phyloP scores from a whole-genome alignment of 2,888 invertebrate species.

The Microctonus hyperodae region DNA sequence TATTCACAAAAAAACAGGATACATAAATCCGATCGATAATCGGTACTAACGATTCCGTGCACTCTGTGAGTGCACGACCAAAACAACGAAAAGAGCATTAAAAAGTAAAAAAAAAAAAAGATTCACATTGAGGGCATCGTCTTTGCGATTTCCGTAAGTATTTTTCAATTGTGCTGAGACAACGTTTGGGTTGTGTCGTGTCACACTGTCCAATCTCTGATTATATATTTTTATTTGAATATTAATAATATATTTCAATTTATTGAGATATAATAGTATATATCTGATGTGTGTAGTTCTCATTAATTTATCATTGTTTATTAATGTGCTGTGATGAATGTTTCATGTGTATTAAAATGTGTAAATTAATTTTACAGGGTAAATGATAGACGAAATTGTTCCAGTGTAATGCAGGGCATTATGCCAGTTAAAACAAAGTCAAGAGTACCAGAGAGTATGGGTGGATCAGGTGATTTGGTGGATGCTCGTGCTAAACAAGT shows the following conservation, averaged over 20 bases:
- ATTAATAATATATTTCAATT: neutral
- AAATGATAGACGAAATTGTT: slow-evolving; percentile 44
- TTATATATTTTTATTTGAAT: neutral
- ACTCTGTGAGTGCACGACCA: slow-evolving; percentile 15
- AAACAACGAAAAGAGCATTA: neutral
- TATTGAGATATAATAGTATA: neutral
- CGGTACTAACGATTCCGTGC: slow-evolving; percentile 19
- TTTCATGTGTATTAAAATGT: neutral
- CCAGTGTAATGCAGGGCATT: slow-evolving; percentile 58
- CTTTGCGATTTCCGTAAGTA: slow-evolving; percentile 28
- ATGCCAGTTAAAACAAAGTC: slow-evolving; percentile 61
- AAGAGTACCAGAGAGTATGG: slow-evolving; percentile 59
- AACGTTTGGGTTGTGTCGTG: slow-evolving; percentile 2
- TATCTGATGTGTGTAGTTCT: neutral
- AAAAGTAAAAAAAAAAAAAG: slow-evolving; percentile 7
- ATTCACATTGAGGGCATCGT: slow-evolving; percentile 25
- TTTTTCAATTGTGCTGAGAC: neutral
- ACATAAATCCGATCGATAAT: slow-evolving; percentile 17
- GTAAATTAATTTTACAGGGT: slow-evolving; percentile 40
- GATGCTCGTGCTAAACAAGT: slow-evolving; percentile 68
- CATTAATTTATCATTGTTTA: neutral
- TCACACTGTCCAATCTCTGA: neutral
- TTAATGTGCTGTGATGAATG: neutral
- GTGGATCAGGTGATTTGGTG: slow-evolving; percentile 61
- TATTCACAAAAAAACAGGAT: neutral